Conservation (phyloP, 1,140 invertebrate species). For the Drosophila simulans region DNA sequence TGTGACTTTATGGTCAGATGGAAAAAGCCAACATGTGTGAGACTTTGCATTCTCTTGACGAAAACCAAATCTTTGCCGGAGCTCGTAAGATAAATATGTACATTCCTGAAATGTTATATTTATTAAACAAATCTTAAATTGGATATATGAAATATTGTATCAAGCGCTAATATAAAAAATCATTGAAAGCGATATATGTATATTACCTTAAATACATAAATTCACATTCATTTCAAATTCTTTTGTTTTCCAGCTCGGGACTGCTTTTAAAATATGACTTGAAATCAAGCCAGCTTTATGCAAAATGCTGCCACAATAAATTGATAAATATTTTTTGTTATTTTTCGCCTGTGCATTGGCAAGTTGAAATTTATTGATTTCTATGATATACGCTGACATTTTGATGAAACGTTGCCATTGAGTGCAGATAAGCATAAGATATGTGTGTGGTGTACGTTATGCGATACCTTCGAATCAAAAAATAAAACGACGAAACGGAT, state of each 20-base stretch:
- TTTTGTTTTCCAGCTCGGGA: slow-evolving; percentile 10
- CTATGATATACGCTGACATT: slow-evolving; percentile 79
- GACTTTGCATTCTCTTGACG: background rate
- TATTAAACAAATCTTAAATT: too few species aligned
- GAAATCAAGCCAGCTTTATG: slow-evolving; percentile 42
- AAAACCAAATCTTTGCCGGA: background rate
- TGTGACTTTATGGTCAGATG: slow-evolving; percentile 65
- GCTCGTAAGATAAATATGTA: too few species aligned
- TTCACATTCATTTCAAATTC: background rate
- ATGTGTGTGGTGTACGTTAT: slow-evolving; percentile 45
- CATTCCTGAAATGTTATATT: too few species aligned
- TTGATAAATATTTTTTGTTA: slow-evolving; percentile 47
- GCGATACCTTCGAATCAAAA: slow-evolving; percentile 40
- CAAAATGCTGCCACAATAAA: slow-evolving; percentile 56
- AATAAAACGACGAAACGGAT: slow-evolving; percentile 55
- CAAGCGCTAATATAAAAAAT: too few species aligned
- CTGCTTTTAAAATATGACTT: slow-evolving; percentile 28
- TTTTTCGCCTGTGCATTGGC: slow-evolving; percentile 41
- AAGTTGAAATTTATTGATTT: slow-evolving; percentile 79
- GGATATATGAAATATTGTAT: too few species aligned
- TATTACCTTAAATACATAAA: slow-evolving; percentile 7
- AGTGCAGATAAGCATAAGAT: slow-evolving; percentile 76
- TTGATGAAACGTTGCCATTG: slow-evolving; percentile 81
- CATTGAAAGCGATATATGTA: background rate
- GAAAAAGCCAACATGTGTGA: slow-evolving; percentile 35